Base-by-base conservation (phyloP, 2,113 vertebrate species). In the Dicerorhinus sumatrensis region DNA sequence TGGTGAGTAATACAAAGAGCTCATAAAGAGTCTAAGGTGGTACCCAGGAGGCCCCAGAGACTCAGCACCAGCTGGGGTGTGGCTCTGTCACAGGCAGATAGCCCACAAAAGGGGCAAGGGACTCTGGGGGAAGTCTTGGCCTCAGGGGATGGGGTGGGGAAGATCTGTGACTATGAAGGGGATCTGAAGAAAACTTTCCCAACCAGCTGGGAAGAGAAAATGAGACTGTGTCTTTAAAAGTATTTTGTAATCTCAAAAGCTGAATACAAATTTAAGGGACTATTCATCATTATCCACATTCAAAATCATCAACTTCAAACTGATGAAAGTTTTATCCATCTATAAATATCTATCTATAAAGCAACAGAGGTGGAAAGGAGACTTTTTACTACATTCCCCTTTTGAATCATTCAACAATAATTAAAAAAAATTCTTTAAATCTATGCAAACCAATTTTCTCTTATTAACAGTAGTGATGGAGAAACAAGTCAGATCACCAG, bases 231-330 rank as follows among this genome's bases (percentile, higher is more conserved):
- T 21, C 42, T 96, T 48, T 90, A 51, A 56, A 86, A 90, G n/a
- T 27, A 81, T 76, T 93, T 72, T 39, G 21, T 72, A 27, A 76
- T 69, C 51, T 51, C 69, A 77, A 77, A 96, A 93, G 72, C 33
- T 51, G 56, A 88, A 72, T 79, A 60, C 27, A 84, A 46, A 96
- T 48, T 73, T 93, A 79, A 73, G 80, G 56, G 25, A 14, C 31
- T 56, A 54, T 72, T 72, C 48, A 29, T 80, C 33, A 58, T 42
- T 48, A 58, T 27, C 39, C 33, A 89, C 51, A 29, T 39, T 60
- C 58, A 90, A 29, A 96, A 73, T 23, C 80, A 90, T 36, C 13
- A 60, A 51, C 51, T 86, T 90, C 69, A 90, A 82, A 76, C 29
- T 17, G 27, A 82, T n/a, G 25, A 51, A 63, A 33, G n/a, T 56